A percentile compares a stretch with the other conserved stretches of the same genome.
phyloP scores from a whole-genome alignment of 2,888 invertebrate species.

The Heliothis peltigera region DNA sequence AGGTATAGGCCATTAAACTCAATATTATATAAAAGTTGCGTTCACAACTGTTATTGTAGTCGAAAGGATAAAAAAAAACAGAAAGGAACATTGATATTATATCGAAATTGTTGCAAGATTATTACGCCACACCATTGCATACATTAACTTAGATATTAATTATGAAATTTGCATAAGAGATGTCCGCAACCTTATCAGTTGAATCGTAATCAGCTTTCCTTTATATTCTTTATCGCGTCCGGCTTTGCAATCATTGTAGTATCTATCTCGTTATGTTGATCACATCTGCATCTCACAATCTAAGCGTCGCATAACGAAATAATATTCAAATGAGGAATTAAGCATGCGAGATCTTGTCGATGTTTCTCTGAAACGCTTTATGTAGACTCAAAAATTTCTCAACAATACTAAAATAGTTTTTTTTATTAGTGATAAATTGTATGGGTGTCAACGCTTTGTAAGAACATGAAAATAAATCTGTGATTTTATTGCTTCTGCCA shows the following conservation, averaged over 20 bases:
- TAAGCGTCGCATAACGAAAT: slow-evolving; percentile 42
- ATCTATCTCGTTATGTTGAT: slow-evolving; percentile 44
- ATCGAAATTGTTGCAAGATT: too few species aligned
- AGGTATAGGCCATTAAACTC: too few species aligned
- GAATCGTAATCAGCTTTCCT: slow-evolving; percentile 34
- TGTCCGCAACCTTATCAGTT: neutral
- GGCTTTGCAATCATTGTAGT: slow-evolving; percentile 43
- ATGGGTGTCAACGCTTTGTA: neutral
- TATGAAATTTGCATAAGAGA: slow-evolving; percentile 7
- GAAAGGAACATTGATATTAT: too few species aligned
- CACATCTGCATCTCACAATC: slow-evolving; percentile 45
- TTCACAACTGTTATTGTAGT: too few species aligned
- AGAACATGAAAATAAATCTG: neutral
- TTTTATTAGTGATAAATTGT: slow-evolving; percentile 29
- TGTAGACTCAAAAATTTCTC: slow-evolving; percentile 21
- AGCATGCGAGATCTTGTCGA: slow-evolving; percentile 53
- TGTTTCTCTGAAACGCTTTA: slow-evolving; percentile 29
- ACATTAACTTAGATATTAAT: neutral
- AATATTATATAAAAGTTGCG: too few species aligned
- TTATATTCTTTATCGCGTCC: slow-evolving; percentile 43
- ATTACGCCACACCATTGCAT: neutral
- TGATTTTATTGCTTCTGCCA: neutral
- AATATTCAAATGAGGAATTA: slow-evolving; percentile 53
- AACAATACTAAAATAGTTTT: slow-evolving; percentile 21
- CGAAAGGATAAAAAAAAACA: too few species aligned